These are phyloP conservation scores for Rhodinocichla rosea DNA, from an alignment of 2,113 vertebrate genomes.

Conservation along the genomic window DNA sequence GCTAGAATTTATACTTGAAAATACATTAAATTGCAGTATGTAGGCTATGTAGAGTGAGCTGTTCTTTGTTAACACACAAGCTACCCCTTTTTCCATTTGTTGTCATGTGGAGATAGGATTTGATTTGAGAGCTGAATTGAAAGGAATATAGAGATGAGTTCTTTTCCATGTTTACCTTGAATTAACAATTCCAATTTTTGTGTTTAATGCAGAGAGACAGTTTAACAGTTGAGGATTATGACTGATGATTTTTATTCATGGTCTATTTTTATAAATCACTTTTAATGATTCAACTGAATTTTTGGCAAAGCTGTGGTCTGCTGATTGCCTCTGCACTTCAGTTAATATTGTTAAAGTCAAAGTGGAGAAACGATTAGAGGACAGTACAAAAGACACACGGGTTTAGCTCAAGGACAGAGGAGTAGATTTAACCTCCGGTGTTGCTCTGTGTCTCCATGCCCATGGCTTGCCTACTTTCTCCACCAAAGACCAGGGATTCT, in stretches of 20 bases:
- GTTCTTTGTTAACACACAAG: background rate
- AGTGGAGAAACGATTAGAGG: background rate
- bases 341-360: slow-evolving; percentile 13
- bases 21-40: background rate
- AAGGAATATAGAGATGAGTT: background rate
- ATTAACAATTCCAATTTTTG: background rate
- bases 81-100: background rate
- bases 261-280: slow-evolving; percentile 11
- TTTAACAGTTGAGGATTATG: background rate
- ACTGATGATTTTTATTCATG: background rate
- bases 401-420: background rate
- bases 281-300: slow-evolving; percentile 1
- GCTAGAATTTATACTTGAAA: background rate
- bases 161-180: background rate
- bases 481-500: background rate
- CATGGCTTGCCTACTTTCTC: background rate
- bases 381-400: background rate
- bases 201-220: background rate
- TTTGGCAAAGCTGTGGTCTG: background rate
- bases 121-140: background rate
- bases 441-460: background rate
- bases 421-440: background rate
- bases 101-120: background rate
- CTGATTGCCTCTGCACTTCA: background rate
- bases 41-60: background rate